These are phyloP conservation scores for Caenorhabditis becei DNA, from an alignment of 2,888 invertebrate genomes.

Conservation along the genomic window DNA sequence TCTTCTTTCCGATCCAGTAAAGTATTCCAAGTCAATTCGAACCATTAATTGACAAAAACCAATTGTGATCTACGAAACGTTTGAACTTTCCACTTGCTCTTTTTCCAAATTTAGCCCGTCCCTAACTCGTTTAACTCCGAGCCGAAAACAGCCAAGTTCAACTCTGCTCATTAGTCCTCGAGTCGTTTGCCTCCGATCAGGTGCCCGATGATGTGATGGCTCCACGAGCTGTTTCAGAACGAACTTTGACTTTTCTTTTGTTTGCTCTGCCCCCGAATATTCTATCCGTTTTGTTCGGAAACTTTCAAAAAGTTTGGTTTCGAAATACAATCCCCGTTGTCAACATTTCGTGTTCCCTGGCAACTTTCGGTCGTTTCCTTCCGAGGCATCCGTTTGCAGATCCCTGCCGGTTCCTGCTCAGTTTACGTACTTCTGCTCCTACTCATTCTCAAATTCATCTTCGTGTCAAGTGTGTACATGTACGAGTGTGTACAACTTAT, in stretches of 20 bases:
- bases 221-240: conserved; percentile 14
- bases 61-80: too few relatives aligned
- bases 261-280: conserved; percentile 14
- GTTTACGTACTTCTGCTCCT: conserved; percentile 4
- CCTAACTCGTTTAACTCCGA: background rate
- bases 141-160: background rate
- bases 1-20: too few relatives aligned
- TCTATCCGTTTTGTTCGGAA: conserved; percentile 1
- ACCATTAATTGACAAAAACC: too few relatives aligned
- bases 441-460: conserved; percentile 11
- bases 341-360: conserved; percentile 15
- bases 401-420: conserved; percentile 1
- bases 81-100: background rate
- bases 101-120: background rate
- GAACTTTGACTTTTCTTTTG: conserved; percentile 34
- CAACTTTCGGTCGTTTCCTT: background rate
- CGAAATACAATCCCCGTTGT: conserved; percentile 16
- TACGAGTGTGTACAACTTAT: conserved; percentile 10
- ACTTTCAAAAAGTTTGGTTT: conserved; percentile 10
- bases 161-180: background rate
- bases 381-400: background rate
- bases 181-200: background rate
- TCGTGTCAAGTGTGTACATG: conserved; percentile 15
- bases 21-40: too few relatives aligned
- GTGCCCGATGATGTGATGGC: conserved; percentile 1